Percentiles rank a stretch among this genome's conserved stretches.
These are phyloP conservation scores for Ammospiza caudacuta DNA, from an alignment of 2,113 vertebrate species.

Conservation along the genomic window DNA sequence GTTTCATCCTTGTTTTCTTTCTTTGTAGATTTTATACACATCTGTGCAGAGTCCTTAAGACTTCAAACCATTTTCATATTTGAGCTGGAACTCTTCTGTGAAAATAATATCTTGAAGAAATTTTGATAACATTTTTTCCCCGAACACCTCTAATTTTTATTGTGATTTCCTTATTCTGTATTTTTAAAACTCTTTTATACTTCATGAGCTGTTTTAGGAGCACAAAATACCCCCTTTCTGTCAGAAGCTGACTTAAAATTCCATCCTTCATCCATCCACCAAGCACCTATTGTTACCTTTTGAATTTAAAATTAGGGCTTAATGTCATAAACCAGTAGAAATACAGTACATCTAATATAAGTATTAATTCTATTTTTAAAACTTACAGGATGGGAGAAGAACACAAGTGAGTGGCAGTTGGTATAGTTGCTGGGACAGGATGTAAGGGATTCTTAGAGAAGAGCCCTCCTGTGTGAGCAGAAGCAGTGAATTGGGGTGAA, in stretches of 20 bases:
- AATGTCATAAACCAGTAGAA: not conserved
- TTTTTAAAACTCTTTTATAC: not conserved
- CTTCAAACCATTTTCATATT: not conserved
- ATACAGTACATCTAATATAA: not conserved
- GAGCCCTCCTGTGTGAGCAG: not conserved
- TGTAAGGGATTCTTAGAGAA: not conserved
- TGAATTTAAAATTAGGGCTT: not conserved
- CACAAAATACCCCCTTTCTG: not conserved
- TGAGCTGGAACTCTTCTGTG: not conserved
- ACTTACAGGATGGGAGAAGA: not conserved
- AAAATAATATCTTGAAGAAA: not conserved
- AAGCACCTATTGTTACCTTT: not conserved
- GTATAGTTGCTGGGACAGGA: not conserved
- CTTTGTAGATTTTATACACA: not conserved
- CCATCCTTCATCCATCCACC: not conserved
- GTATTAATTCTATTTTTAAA: not conserved
- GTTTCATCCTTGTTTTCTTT: not conserved
- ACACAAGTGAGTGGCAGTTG: not conserved
- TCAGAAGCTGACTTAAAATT: not conserved
- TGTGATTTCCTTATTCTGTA: not conserved
- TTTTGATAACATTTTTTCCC: not conserved
- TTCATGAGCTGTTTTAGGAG: not conserved
- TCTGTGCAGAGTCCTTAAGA: not conserved
- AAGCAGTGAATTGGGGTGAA: not conserved
- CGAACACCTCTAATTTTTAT: not conserved